A percentile compares a stretch with the other conserved stretches of the same genome.
These are phyloP conservation scores for Indri indri DNA, from an alignment of 2,113 vertebrate genomes.

Conservation along the genomic window DNA sequence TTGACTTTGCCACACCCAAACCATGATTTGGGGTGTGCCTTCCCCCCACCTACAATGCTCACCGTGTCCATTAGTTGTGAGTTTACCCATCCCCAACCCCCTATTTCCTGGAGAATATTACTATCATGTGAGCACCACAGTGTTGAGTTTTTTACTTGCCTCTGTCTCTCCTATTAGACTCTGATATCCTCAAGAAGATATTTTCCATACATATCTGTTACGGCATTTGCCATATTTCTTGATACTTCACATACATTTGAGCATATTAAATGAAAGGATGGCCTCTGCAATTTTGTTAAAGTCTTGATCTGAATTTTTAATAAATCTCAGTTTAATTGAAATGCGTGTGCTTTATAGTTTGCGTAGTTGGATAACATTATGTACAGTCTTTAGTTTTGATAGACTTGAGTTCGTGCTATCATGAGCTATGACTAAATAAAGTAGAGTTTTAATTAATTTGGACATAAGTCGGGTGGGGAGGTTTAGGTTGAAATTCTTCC, in stretches of 20 bases:
- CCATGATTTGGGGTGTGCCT: too few relatives aligned
- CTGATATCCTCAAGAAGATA: background rate
- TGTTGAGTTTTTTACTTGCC: background rate
- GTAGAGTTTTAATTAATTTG: background rate
- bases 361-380: background rate
- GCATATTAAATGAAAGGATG: background rate
- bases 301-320: background rate
- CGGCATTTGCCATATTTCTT: background rate
- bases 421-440: background rate
- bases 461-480: background rate
- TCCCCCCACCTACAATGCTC: too few relatives aligned
- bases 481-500: background rate
- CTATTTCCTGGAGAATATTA: too few relatives aligned
- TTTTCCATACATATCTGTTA: background rate
- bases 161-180: background rate
- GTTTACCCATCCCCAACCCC: too few relatives aligned
- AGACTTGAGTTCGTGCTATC: background rate
- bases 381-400: background rate
- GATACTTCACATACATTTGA: background rate
- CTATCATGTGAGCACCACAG: too few relatives aligned
- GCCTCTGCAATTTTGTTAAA: background rate
- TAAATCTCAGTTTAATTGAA: background rate
- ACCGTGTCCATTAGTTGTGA: too few relatives aligned
- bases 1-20: too few relatives aligned
- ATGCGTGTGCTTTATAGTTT: background rate